Percentiles rank a stretch among this genome's conserved stretches.
Conservation (phyloP, 2,797 vertebrate genomes). For the Huso huso region DNA sequence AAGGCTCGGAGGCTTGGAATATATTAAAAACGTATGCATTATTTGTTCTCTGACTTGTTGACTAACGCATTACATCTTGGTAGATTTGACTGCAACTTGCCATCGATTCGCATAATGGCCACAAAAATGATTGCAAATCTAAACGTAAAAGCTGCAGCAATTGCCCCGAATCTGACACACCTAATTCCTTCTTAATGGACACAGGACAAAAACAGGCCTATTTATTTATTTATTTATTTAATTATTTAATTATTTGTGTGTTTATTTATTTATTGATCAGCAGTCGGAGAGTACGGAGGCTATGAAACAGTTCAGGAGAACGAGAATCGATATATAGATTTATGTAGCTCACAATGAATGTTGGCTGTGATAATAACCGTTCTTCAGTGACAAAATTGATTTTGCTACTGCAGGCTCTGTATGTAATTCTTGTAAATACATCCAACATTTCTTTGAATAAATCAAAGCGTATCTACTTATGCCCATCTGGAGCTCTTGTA, state of each 20-base stretch:
- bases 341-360: neutral
- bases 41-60: neutral
- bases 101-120: neutral
- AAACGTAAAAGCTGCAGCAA: neutral
- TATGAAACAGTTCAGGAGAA: neutral
- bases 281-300: too few relatives aligned
- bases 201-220: neutral
- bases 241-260: too few relatives aligned
- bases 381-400: slow-evolving; percentile 1
- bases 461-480: neutral
- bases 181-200: neutral
- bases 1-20: neutral
- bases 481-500: neutral
- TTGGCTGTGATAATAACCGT: slow-evolving; percentile 5
- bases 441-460: neutral
- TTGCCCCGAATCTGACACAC: neutral
- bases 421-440: slow-evolving; percentile 5
- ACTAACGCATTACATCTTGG: neutral
- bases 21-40: neutral
- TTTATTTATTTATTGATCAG: too few relatives aligned
- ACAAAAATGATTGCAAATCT: neutral
- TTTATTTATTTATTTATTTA: too few relatives aligned
- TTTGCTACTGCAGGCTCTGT: neutral
- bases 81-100: neutral
- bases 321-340: neutral